phyloP scores from a whole-genome alignment of 2,113 vertebrate species.

The Nestor notabilis region DNA sequence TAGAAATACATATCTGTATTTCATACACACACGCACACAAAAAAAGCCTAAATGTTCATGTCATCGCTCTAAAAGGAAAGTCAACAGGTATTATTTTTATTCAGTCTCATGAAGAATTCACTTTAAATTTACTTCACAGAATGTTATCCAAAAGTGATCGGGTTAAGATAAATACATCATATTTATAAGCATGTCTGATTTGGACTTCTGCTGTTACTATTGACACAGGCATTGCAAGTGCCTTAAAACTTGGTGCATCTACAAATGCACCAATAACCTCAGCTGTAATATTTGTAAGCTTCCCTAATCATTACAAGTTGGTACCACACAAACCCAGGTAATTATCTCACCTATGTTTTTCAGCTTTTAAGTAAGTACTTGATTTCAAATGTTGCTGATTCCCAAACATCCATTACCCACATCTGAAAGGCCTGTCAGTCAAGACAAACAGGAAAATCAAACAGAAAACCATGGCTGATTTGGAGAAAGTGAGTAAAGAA shows the following conservation, averaged over 20 bases:
- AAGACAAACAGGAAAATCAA: background rate
- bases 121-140: background rate
- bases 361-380: background rate
- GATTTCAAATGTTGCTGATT: background rate
- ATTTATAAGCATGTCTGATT: background rate
- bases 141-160: background rate
- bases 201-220: background rate
- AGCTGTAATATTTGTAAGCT: background rate
- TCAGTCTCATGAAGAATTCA: background rate
- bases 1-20: background rate
- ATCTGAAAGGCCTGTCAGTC: background rate
- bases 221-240: background rate
- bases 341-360: background rate
- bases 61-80: background rate
- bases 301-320: background rate
- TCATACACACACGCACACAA: background rate
- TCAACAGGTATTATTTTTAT: background rate
- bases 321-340: background rate
- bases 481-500: background rate
- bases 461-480: background rate
- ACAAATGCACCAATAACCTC: too few relatives aligned
- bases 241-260: background rate
- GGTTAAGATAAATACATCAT: background rate
- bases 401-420: background rate
- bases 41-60: accelerated